phyloP scores from a whole-genome alignment of 2,113 vertebrate genomes.

The Aplodontia rufa region DNA sequence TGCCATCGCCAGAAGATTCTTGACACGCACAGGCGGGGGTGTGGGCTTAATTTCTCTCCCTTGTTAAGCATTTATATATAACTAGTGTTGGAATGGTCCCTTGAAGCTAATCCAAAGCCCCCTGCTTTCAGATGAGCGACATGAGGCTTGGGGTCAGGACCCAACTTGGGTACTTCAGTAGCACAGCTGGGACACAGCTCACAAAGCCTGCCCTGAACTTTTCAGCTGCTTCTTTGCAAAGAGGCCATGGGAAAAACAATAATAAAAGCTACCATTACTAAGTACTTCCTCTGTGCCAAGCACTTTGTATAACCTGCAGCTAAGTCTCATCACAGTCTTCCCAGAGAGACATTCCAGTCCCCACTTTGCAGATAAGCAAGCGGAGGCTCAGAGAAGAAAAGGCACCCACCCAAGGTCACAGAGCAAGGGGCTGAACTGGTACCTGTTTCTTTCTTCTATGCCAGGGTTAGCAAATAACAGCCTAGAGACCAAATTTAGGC shows the following conservation, averaged over 20 bases:
- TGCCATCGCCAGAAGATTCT: constrained; percentile 44
- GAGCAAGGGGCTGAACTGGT: not conserved
- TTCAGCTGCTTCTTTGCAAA: not conserved
- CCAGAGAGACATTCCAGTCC: not conserved
- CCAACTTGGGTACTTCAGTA: not conserved
- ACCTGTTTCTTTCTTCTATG: not conserved
- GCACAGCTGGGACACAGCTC: not conserved
- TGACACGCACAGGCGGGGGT: constrained; percentile 52
- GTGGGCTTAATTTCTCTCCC: constrained; percentile 11
- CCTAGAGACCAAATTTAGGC: not conserved
- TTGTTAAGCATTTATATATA: constrained; percentile 13
- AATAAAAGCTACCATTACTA: not conserved
- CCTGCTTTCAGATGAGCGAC: constrained; percentile 16
- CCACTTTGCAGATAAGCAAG: not conserved
- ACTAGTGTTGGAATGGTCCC: constrained; percentile 1
- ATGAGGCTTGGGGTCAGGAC: not conserved
- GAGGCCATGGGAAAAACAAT: not conserved
- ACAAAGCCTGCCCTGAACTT: not conserved
- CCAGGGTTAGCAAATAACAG: not conserved
- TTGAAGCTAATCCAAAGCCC: not conserved
- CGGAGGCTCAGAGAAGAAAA: not conserved
- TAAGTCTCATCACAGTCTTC: not conserved
- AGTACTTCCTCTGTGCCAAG: not conserved
- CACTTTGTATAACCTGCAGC: not conserved
- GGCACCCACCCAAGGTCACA: not conserved